Conservation (phyloP, 2,113 vertebrate genomes). For the Maccullochella peelii region DNA sequence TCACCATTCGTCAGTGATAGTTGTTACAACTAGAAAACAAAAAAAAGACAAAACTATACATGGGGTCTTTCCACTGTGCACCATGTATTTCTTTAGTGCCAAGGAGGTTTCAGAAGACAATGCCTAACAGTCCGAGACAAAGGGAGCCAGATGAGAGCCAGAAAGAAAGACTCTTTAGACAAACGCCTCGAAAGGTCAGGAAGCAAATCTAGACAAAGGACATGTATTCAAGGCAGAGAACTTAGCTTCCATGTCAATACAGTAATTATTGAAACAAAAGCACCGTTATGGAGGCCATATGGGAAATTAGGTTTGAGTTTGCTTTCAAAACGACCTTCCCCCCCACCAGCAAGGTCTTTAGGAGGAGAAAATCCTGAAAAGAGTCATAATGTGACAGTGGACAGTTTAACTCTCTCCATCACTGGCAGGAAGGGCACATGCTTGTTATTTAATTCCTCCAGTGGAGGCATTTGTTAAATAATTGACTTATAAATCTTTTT, state of each 20-base stretch:
- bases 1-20: background rate
- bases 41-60: background rate
- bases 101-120: constrained; percentile 6
- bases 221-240: constrained; percentile 20
- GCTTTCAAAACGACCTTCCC: constrained; percentile 36
- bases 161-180: constrained; percentile 16
- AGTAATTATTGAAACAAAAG: constrained; percentile 63
- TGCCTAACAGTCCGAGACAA: constrained; percentile 25
- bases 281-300: constrained; percentile 32
- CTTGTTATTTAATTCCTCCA: constrained; percentile 37
- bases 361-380: constrained; percentile 6
- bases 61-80: background rate
- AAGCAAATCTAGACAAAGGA: constrained; percentile 44
- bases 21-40: background rate
- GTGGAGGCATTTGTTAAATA: constrained; percentile 32
- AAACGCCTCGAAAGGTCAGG: constrained; percentile 32
- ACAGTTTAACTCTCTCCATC: constrained; percentile 31
- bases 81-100: background rate
- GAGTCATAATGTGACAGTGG: constrained; percentile 15
- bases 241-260: constrained; percentile 61
- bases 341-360: constrained; percentile 17
- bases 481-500: constrained; percentile 52
- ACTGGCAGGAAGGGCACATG: constrained; percentile 25
- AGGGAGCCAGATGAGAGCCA: constrained; percentile 5
- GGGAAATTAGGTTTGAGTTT: constrained; percentile 47